Conservation (phyloP, 2,888 invertebrate genomes). For the Lamellibrachia satsuma region DNA sequence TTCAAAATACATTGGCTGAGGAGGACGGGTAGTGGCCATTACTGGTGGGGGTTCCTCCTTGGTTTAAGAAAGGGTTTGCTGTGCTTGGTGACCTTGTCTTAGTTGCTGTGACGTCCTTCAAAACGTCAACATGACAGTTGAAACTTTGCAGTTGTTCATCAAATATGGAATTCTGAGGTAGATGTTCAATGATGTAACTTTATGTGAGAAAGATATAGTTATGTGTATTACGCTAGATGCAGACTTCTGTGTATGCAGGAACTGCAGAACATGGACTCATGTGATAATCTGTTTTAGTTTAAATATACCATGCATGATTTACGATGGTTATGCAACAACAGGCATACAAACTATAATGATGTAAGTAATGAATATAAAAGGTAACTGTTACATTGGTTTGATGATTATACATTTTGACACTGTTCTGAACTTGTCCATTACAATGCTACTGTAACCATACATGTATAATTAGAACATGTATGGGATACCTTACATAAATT, state of each 20-base stretch:
- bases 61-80: background rate
- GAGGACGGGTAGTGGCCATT: background rate
- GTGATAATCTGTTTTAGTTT: background rate
- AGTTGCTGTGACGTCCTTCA: background rate
- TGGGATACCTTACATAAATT: no score
- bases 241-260: background rate
- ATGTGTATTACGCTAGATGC: background rate
- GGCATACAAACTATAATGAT: no score
- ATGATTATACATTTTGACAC: no score
- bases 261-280: background rate
- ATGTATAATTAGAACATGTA: no score
- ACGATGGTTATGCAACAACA: background rate
- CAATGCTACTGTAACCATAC: no score
- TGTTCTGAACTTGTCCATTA: no score
- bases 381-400: background rate
- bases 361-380: background rate
- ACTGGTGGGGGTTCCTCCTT: background rate
- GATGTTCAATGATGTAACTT: background rate
- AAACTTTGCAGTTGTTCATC: background rate
- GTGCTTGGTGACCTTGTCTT: constrained; percentile 1
- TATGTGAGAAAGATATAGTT: background rate
- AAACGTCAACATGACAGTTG: background rate
- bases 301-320: background rate
- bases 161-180: background rate
- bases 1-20: background rate